Percentiles rank a stretch among this genome's conserved stretches.
Conservation (phyloP, 2,113 vertebrate genomes). For the Australoheros scitulus region DNA sequence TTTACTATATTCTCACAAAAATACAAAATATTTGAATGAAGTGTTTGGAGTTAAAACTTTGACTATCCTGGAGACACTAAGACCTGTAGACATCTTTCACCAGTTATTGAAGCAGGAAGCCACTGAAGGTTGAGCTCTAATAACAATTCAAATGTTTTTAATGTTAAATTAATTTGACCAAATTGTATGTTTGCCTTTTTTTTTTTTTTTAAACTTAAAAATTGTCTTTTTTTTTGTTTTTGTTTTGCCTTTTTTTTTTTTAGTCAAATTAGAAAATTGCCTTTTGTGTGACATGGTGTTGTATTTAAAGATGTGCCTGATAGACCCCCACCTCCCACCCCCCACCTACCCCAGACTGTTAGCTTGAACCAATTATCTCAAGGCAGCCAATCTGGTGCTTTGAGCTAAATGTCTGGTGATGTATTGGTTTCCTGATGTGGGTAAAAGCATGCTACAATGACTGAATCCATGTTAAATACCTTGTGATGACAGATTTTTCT, state of each 20-base stretch:
- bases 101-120: slow-evolving; percentile 41
- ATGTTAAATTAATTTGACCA: neutral
- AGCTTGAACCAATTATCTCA: slow-evolving; percentile 43
- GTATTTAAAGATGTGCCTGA: slow-evolving; percentile 61
- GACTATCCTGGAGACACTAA: slow-evolving; percentile 46
- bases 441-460: neutral
- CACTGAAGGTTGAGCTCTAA: slow-evolving; percentile 1
- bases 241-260: neutral
- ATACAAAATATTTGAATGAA: neutral
- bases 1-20: neutral
- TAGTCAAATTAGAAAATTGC: neutral
- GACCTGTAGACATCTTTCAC: slow-evolving; percentile 48
- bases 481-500: neutral
- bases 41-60: neutral
- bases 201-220: too few relatives aligned
- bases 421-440: neutral
- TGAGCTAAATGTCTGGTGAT: slow-evolving; percentile 11
- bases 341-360: slow-evolving; percentile 54
- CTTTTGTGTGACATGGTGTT: neutral
- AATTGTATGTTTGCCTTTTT: neutral
- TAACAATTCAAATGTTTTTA: neutral
- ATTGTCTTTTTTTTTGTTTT: too few relatives aligned
- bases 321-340: slow-evolving; percentile 7
- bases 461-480: neutral
- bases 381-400: slow-evolving; percentile 36